Evolutionary conservation across 2,113 vertebrate species (phyloP).

Genomic region (Pongo pygmaeus): DNA sequence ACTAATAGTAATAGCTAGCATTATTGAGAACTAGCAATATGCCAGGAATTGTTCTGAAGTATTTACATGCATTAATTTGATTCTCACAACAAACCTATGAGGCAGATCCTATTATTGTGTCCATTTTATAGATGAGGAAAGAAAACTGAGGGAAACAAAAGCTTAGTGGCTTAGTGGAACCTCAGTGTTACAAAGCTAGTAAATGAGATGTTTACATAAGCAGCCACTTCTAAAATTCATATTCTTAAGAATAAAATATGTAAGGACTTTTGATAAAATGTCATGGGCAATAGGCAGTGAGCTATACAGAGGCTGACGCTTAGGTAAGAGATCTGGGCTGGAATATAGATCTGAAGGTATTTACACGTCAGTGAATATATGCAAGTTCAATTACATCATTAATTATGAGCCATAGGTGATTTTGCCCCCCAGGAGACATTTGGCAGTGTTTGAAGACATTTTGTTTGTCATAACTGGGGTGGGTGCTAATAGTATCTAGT

Average conservation of each 20-base stretch:
- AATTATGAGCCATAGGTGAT: background rate
- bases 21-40: background rate
- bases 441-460: background rate
- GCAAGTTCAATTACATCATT: background rate
- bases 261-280: background rate
- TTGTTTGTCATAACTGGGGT: background rate
- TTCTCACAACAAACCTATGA: background rate
- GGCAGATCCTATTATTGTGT: background rate
- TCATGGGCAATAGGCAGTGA: background rate
- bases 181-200: background rate
- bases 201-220: background rate
- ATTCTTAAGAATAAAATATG: background rate
- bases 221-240: background rate
- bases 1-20: background rate
- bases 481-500: background rate
- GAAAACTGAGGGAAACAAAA: background rate
- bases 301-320: background rate
- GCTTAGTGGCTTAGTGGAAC: background rate
- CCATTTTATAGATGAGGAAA: background rate
- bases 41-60: background rate
- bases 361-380: background rate
- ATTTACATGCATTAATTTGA: background rate
- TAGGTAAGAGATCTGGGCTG: background rate
- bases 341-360: background rate
- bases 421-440: fast-evolving